These are phyloP conservation scores for Tiliqua scincoides DNA, from an alignment of 2,113 vertebrate species.

Conservation along the genomic window DNA sequence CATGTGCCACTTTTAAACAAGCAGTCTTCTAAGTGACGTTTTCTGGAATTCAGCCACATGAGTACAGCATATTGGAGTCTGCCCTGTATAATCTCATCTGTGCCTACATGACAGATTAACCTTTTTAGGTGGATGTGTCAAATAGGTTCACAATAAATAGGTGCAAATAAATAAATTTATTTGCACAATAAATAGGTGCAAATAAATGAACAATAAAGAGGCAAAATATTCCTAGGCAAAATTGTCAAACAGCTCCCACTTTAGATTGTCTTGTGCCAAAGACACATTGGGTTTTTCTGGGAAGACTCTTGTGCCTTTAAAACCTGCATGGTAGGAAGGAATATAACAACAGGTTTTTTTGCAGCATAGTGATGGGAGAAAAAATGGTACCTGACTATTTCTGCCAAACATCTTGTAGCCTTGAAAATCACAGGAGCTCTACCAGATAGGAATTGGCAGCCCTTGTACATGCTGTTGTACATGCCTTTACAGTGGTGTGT, in stretches of 20 bases:
- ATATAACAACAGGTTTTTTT: neutral
- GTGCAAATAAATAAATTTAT: no score
- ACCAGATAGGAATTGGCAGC: neutral
- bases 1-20: neutral
- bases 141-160: no score
- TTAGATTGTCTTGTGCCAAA: no score
- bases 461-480: no score
- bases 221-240: neutral
- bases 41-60: neutral
- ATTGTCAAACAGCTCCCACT: neutral
- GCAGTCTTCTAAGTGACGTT: neutral
- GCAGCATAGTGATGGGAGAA: neutral
- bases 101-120: neutral
- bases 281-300: neutral
- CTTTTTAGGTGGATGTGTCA: neutral
- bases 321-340: neutral
- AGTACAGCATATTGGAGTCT: no score
- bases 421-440: neutral
- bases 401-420: neutral
- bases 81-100: no score
- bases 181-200: neutral
- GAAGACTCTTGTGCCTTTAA: neutral
- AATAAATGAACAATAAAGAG: neutral
- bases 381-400: neutral
- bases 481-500: no score